Conservation (phyloP, 2,113 vertebrate species). For the Chrysemys picta region DNA sequence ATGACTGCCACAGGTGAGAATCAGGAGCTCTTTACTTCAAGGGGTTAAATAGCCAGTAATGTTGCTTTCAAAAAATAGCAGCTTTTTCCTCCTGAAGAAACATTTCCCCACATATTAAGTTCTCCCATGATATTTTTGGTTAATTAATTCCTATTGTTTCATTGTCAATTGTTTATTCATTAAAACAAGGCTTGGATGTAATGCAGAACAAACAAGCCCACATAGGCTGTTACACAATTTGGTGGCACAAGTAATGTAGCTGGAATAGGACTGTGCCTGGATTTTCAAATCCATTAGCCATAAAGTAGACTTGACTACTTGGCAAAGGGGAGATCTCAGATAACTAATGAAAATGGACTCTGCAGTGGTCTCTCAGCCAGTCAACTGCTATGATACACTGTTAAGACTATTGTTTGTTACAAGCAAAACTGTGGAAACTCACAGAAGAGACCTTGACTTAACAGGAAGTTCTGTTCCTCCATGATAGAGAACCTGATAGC, state of each 20-base stretch:
- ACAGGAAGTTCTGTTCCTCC: not conserved
- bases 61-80: constrained; percentile 43
- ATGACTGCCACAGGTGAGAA: not conserved
- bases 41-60: not conserved
- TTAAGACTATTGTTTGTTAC: not conserved
- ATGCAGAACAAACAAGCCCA: not conserved
- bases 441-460: not conserved
- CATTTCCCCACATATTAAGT: constrained; percentile 23
- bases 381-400: rapidly evolving
- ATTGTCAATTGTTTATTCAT: constrained; percentile 55
- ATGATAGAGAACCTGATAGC: not conserved
- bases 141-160: constrained; percentile 60
- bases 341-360: not conserved
- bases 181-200: constrained; percentile 39
- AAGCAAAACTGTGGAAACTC: not conserved
- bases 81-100: constrained; percentile 27
- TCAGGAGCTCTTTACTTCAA: constrained; percentile 29
- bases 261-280: rapidly evolving
- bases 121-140: not conserved
- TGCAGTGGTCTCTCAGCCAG: not conserved
- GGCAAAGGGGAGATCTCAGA: not conserved
- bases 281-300: rapidly evolving
- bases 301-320: rapidly evolving
- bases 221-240: not conserved
- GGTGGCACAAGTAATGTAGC: rapidly evolving